phyloP scores from a whole-genome alignment of 2,888 invertebrate genomes.

The Mesochorus sp. region DNA sequence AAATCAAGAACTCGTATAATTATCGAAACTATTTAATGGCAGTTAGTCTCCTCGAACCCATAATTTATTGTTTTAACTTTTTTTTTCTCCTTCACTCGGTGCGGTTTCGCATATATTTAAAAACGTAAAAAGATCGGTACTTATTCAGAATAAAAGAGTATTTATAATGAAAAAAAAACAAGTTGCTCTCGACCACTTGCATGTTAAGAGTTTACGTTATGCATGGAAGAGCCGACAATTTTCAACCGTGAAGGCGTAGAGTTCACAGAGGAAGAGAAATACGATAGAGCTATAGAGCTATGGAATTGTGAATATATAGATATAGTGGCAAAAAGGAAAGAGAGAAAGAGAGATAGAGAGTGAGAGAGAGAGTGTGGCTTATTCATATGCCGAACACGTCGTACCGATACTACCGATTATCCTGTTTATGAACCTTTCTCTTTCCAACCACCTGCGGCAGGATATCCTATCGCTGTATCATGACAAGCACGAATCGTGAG shows the following conservation, averaged over 20 bases:
- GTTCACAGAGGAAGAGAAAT: constrained; percentile 13
- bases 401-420: constrained; percentile 73
- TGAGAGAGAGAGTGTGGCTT: constrained; percentile 52
- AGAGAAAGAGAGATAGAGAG: neutral
- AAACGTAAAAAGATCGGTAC: too few relatives aligned
- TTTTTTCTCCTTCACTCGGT: too few relatives aligned
- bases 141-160: neutral
- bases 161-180: neutral
- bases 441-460: constrained; percentile 44
- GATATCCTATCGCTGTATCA: constrained; percentile 21
- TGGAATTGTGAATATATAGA: too few relatives aligned
- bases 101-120: too few relatives aligned
- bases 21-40: too few relatives aligned
- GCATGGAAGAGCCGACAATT: constrained; percentile 14
- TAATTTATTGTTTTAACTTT: too few relatives aligned
- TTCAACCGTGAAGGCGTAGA: constrained; percentile 3
- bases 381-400: constrained; percentile 71
- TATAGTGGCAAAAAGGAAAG: neutral
- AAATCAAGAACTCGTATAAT: too few relatives aligned
- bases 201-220: constrained; percentile 5
- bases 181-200: neutral
- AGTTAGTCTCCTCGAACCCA: too few relatives aligned
- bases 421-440: constrained; percentile 73
- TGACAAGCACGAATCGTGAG: constrained; percentile 20
- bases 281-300: too few relatives aligned